Conservation (phyloP, 2,888 invertebrate species). For the Tetropium fuscum region DNA sequence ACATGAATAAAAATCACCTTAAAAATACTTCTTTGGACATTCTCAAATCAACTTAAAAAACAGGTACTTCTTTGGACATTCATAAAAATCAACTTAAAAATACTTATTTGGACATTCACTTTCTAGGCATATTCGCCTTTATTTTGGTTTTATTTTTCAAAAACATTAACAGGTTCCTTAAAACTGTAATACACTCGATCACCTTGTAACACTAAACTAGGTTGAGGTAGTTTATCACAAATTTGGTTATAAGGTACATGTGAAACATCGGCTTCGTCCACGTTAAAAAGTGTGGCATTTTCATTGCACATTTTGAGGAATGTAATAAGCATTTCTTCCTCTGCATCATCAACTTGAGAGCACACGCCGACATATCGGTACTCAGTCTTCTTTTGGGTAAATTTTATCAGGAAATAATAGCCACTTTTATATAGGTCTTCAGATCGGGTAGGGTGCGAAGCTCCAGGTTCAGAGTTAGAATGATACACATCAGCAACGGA, state of each 20-base stretch:
- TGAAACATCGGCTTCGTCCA: neutral
- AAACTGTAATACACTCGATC: neutral
- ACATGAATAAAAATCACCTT: too few species aligned
- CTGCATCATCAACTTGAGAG: neutral
- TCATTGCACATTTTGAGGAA: neutral
- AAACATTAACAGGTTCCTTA: neutral
- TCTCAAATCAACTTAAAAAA: too few species aligned
- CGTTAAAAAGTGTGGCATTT: neutral
- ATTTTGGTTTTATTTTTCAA: constrained; percentile 1
- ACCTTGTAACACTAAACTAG: neutral
- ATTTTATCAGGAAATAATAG: neutral
- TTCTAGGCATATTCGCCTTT: too few species aligned
- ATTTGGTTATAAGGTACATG: neutral
- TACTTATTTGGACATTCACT: too few species aligned
- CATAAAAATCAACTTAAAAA: too few species aligned
- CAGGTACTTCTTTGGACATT: too few species aligned
- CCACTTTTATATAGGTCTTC: neutral
- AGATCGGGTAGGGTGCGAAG: too few species aligned
- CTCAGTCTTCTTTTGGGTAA: neutral
- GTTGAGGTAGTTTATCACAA: neutral
- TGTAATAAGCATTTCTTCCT: neutral
- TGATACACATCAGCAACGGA: neutral
- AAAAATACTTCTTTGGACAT: too few species aligned
- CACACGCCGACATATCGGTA: neutral
- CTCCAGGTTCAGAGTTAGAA: neutral